phyloP scores from a whole-genome alignment of 2,797 vertebrate genomes.

The Channallabes apus region DNA sequence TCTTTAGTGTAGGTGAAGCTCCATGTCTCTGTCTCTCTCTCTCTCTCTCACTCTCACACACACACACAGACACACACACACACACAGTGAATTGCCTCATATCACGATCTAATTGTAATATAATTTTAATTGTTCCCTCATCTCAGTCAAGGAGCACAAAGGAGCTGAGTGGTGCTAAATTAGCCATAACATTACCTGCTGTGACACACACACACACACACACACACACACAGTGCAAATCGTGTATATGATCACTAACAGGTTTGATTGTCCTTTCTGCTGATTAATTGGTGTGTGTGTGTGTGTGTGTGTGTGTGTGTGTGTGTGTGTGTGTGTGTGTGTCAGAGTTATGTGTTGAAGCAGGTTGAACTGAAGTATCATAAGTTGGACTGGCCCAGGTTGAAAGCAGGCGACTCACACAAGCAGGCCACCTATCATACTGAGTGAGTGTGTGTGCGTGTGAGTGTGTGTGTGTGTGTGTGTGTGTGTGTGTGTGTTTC shows the following conservation, averaged over 20 bases:
- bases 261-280: neutral
- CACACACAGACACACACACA: too few species aligned
- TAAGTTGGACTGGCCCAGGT: constrained; percentile 89
- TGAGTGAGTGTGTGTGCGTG: constrained; percentile 74
- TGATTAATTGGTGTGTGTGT: constrained; percentile 5
- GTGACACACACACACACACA: constrained; percentile 10
- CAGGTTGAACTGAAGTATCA: constrained; percentile 91
- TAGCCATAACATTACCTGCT: constrained; percentile 52
- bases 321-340: constrained; percentile 14
- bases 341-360: constrained; percentile 91
- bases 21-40: neutral
- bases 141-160: constrained; percentile 40
- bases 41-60: neutral
- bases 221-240: neutral
- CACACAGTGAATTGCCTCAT: neutral
- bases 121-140: constrained; percentile 39
- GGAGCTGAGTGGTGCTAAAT: constrained; percentile 41
- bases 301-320: constrained; percentile 11
- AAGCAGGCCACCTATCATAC: constrained; percentile 89
- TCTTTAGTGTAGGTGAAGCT: constrained; percentile 85
- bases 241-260: neutral
- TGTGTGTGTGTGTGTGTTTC: neutral
- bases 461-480: neutral
- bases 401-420: constrained; percentile 80
- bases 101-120: constrained; percentile 42